Evolutionary conservation across 1,140 invertebrate species (phyloP), one percentile per base, ranked within the genome.

Genomic region (Lepidurus apus): DNA sequence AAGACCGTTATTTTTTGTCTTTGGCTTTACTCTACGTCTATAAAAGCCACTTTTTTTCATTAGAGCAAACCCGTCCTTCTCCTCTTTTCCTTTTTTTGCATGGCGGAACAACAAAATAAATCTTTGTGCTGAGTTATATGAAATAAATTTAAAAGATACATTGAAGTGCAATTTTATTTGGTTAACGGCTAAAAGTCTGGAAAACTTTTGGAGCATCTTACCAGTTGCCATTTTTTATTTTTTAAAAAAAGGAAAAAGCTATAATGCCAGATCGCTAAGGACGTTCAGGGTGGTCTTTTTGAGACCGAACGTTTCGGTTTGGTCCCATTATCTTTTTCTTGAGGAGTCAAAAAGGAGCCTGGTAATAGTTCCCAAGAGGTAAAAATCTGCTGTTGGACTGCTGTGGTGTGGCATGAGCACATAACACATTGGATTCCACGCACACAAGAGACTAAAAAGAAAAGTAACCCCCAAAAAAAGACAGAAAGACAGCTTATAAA

Each of bases 231-330:
- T 42, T 74, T 74, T 74, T 11, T 74, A 5, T 74, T 6, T 74
- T 73, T 8, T 26, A 26, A 26, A 26, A 17, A 73, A 73, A 17
- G 7, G 53, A 6, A 1, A 65, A 17, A 21, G 13, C 53, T 65
- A 13, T n/a, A 65, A 65, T 21, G 21, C 53, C 21, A 7, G 13
- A n/a, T 65, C 17, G 1, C 17, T 13, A 65, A 65, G 53, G 53
- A 65, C 53, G 53, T 65, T 65, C 53, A 65, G 53, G 53, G 53
- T 65, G 53, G 53, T 65, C 53, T 65, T 9, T 21, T 21, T n/a
- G 53, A 17, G 17, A 65, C 17, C 17, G 45, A 10, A 2, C 45
- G 34, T 47, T 47, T 11, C 17, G 17, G 53, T 65, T 65, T 65
- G 53, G 53, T 65, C 53, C 9, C 21, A 17, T 65, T 65, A 65